Evolutionary conservation across 2,888 invertebrate genomes (phyloP), one percentile per base, ranked within the genome.

Genomic region (Dryomyza anilis): DNA sequence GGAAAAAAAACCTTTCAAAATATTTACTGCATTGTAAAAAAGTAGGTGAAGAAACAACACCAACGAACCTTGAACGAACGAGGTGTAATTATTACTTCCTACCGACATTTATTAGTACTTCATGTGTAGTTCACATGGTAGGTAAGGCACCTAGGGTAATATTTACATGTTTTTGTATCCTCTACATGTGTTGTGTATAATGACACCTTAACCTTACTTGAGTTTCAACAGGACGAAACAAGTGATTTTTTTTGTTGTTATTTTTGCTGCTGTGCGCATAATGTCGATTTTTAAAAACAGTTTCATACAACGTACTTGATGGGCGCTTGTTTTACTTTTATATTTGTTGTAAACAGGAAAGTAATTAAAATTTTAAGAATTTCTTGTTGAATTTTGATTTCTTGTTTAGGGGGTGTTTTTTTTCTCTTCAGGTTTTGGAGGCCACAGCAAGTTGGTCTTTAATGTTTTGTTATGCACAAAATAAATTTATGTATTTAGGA

Each of bases 311-410:
- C n/a, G n/a, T n/a, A n/a, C n/a, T n/a, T n/a, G n/a, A n/a, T n/a
- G n/a, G n/a, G n/a, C n/a, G n/a, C n/a, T n/a, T n/a, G n/a, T n/a
- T n/a, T n/a, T n/a, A n/a, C n/a, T n/a, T n/a, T n/a, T n/a, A n/a
- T n/a, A n/a, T n/a, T n/a, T n/a, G 19, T 23, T 69, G 60, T 68
- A 71, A 76, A 77, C 72, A 76, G 75, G 76, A 75, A 75, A 77
- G 77, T 76, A 75, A 77, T 75, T 75, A 77, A 76, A 76, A 76
- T 75, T 76, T 74, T 75, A 61, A 74, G 67, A 70, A 21, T n/a
- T n/a, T 52, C 19, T 27, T 52, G 23, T 63, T 55, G 52, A 33
- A 46, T 23, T 56, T 43, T 45, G 12, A 45, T 68, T 66, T 64
- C 69, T 70, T 60, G 50, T 62, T n/a, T n/a, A n/a, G n/a, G n/a